Percentiles rank a stretch among this genome's conserved stretches.
phyloP scores from a whole-genome alignment of 2,797 vertebrate genomes.

The Rhynchonycteris naso region DNA sequence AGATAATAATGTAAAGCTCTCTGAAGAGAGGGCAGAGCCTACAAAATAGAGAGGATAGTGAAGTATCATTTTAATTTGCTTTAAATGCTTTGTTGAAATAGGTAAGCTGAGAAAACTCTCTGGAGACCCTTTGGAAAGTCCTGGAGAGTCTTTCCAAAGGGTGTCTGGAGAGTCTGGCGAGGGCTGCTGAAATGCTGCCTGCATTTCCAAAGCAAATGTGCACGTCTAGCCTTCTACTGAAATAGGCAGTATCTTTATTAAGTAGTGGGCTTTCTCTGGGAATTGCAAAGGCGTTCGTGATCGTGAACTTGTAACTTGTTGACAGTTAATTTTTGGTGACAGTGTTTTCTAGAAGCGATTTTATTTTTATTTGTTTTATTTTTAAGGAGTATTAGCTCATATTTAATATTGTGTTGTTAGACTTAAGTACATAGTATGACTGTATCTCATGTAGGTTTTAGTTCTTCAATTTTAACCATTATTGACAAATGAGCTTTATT shows the following conservation, averaged over 20 bases:
- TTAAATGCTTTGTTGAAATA: constrained; percentile 56
- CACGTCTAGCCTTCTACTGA: neutral
- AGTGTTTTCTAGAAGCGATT: constrained; percentile 1
- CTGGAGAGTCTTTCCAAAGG: neutral
- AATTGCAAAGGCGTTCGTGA: constrained; percentile 1
- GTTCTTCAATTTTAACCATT: neutral
- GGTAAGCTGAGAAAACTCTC: neutral
- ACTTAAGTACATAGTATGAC: neutral
- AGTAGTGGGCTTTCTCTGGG: neutral
- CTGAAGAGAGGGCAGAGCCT: neutral
- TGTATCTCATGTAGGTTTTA: neutral
- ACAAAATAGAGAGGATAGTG: neutral
- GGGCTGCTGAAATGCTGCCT: neutral
- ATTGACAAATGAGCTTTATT: constrained; percentile 18
- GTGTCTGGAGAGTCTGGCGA: too few relatives aligned
- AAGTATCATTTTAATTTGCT: neutral
- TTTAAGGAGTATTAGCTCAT: neutral
- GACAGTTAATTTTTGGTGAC: neutral
- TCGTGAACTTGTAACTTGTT: constrained; percentile 1
- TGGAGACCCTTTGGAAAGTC: neutral
- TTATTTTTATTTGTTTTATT: constrained; percentile 31
- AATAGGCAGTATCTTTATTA: neutral
- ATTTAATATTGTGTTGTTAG: constrained; percentile 16
- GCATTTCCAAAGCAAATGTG: constrained; percentile 5
- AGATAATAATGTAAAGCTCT: neutral